Evolutionary conservation across 1,140 invertebrate genomes (phyloP), one percentile per base, ranked within the genome.

Genomic region (Scaptomyza pallida): DNA sequence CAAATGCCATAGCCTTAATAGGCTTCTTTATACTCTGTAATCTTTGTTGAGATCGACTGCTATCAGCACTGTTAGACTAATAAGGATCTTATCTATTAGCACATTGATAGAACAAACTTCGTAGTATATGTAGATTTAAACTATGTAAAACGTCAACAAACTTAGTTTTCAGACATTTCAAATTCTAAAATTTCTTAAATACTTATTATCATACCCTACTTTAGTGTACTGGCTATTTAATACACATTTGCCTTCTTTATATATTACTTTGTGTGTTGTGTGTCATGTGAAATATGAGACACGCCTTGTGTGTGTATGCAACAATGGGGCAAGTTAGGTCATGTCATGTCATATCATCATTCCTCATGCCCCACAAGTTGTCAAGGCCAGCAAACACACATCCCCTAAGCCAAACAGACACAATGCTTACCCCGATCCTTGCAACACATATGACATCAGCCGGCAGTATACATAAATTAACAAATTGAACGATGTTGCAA

Each of bases 381-480:
- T 51, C 43, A 69, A 62, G 70, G 70, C 33, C 56, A 61, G 33
- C 43, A 43, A 1, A 17, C 56, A 43, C 8, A 17, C 56, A 60
- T 41, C 44, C 69, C 47, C 17, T 60, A 51, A 43, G 6, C 8
- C 17, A 8, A 23, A 26, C 12, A 30, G 26, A 9, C 2, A 55
- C 13, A 54, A 26, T 55, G 37, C n/a, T 12, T 15, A 45, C 8
- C 41, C 55, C 40, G 44, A 59, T 59, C 56, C 56, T 35, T 26
- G 43, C 55, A n/a, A 45, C 13, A 23, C 52, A 65, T 35, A 68
- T 72, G 70, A 72, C 70, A 65, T 68, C 55, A 72, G 62, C 35
- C 4, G 3, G 21, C n/a, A 30, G 35, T 47, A 59, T 73, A 59
- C 73, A 76, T 72, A 68, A 77, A 64, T 78, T 64, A 86, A 61